A percentile compares a stretch with the other conserved stretches of the same genome.
Conservation (phyloP, 2,888 invertebrate genomes). For the Apotomis turbidana region DNA sequence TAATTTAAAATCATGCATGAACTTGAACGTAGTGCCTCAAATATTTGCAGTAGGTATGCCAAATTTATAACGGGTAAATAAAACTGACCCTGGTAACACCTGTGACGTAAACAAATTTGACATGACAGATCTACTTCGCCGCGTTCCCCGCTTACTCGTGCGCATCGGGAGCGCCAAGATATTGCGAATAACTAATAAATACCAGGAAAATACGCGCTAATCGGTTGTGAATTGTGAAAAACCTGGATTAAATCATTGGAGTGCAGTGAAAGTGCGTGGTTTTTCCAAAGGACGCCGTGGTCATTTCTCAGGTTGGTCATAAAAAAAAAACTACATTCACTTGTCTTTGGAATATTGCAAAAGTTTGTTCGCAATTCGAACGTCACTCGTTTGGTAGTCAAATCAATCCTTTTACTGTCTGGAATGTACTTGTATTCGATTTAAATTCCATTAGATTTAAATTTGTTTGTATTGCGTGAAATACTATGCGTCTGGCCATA, state of each 20-base stretch:
- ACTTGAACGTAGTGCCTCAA: too few relatives aligned
- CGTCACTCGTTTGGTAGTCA: constrained; percentile 11
- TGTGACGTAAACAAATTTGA: constrained; percentile 26
- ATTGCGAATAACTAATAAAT: constrained; percentile 20
- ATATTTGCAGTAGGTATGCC: too few relatives aligned
- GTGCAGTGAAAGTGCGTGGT: constrained; percentile 36
- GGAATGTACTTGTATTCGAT: background rate
- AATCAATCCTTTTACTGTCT: constrained; percentile 9
- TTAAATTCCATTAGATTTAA: background rate
- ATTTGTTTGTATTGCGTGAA: constrained; percentile 2
- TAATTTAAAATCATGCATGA: too few relatives aligned
- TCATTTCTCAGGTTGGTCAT: constrained; percentile 15
- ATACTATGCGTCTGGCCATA: background rate
- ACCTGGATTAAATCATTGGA: constrained; percentile 30
- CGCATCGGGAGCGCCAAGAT: constrained; percentile 24
- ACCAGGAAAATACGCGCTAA: constrained; percentile 13
- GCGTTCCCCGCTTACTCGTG: constrained; percentile 21
- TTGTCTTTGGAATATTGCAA: constrained; percentile 37
- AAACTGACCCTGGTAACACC: constrained; percentile 20
- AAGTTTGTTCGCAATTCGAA: background rate
- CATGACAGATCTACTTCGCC: constrained; percentile 17
- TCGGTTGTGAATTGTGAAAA: constrained; percentile 23
- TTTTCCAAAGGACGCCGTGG: constrained; percentile 7
- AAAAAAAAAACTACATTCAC: constrained; percentile 25
- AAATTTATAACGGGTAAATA: too few relatives aligned